Evolutionary conservation across 2,113 vertebrate genomes (phyloP).

Genomic region (Sinocyclocheilus anshuiensis): DNA sequence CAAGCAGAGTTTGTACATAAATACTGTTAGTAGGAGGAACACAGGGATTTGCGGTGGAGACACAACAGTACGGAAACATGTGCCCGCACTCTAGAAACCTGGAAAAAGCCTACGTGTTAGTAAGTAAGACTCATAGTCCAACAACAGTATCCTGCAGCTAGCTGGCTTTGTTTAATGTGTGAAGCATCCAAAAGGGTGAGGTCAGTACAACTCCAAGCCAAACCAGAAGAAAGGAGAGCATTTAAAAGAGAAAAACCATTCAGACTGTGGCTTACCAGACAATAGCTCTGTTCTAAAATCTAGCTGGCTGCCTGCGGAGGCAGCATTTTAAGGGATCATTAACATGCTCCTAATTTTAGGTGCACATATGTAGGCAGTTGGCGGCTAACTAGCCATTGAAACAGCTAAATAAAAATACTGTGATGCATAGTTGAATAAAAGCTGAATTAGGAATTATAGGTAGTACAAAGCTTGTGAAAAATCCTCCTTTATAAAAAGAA

Average conservation of each 20-base stretch:
- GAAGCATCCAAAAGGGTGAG: constrained; percentile 30
- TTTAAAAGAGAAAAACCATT: constrained; percentile 16
- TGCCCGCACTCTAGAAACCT: constrained; percentile 51
- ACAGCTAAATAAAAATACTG: background rate
- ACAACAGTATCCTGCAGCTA: constrained; percentile 36
- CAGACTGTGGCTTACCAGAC: background rate
- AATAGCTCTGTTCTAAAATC: background rate
- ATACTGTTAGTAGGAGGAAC: constrained; percentile 56
- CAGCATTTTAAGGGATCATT: background rate
- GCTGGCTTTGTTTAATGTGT: constrained; percentile 26
- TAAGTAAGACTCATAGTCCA: constrained; percentile 29
- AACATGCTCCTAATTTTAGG: background rate
- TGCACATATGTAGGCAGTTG: background rate
- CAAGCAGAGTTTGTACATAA: background rate
- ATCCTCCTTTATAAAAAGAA: background rate
- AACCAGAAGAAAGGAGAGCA: constrained; percentile 24
- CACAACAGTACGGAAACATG: constrained; percentile 57
- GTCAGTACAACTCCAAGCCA: constrained; percentile 43
- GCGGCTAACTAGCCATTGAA: background rate
- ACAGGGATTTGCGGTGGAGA: constrained; percentile 39
- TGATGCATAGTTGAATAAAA: background rate
- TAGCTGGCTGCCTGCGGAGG: background rate
- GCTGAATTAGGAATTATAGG: background rate
- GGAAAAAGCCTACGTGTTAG: constrained; percentile 51
- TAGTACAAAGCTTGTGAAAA: background rate